Conservation (phyloP, 1,140 invertebrate genomes). For the Sesamia nonagrioides region DNA sequence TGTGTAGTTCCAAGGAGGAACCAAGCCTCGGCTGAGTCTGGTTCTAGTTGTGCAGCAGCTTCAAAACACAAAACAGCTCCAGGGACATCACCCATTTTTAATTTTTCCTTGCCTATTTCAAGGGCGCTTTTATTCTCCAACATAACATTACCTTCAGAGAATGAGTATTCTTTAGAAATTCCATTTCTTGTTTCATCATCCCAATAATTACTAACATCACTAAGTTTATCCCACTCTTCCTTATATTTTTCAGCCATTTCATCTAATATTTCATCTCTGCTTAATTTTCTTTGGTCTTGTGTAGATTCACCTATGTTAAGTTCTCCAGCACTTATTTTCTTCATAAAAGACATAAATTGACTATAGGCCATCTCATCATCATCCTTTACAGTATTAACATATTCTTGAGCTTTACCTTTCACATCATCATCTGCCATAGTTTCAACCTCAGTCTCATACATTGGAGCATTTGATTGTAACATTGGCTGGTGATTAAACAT, state of each 20-base stretch:
- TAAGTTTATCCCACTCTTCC: slow-evolving; percentile 85
- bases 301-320: slow-evolving; percentile 80
- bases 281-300: slow-evolving; percentile 71
- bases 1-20: slow-evolving; percentile 95
- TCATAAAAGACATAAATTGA: slow-evolving; percentile 96
- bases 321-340: slow-evolving; percentile 91
- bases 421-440: slow-evolving; percentile 71
- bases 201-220: slow-evolving; percentile 81
- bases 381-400: slow-evolving; percentile 90
- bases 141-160: slow-evolving; percentile 96
- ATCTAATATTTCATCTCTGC: slow-evolving; percentile 80
- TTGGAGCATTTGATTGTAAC: slow-evolving; percentile 67
- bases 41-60: slow-evolving; percentile 96
- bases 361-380: slow-evolving; percentile 91
- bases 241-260: slow-evolving; percentile 85
- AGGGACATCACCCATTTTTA: slow-evolving; percentile 96
- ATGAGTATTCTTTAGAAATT: slow-evolving; percentile 92
- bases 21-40: slow-evolving; percentile 94
- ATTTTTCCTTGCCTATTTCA: slow-evolving; percentile 94
- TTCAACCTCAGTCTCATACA: slow-evolving; percentile 74
- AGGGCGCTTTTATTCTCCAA: slow-evolving; percentile 93
- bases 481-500: slow-evolving; percentile 59
- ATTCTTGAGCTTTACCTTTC: slow-evolving; percentile 86
- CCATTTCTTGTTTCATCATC: slow-evolving; percentile 77
- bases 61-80: slow-evolving; percentile 99